A percentile compares a stretch with the other conserved stretches of the same genome.
phyloP scores from a whole-genome alignment of 1,140 invertebrate species.

The Leptopilina boulardi region DNA sequence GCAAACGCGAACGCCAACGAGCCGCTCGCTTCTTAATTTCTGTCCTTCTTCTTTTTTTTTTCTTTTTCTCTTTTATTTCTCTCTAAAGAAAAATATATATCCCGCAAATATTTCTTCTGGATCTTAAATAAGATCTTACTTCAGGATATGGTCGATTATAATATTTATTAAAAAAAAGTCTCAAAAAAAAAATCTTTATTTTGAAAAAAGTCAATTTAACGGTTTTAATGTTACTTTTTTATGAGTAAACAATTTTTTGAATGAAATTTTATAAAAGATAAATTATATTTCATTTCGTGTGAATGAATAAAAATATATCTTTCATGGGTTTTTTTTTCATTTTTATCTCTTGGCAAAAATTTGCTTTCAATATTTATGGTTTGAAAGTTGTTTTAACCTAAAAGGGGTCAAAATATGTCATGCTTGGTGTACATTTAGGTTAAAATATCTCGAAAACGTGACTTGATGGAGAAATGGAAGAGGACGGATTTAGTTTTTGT shows the following conservation, averaged over 20 bases:
- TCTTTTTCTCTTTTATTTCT: no score
- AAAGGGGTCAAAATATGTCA: neutral
- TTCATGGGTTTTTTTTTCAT: no score
- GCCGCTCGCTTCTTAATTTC: slow-evolving; percentile 58
- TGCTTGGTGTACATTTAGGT: slow-evolving; percentile 1
- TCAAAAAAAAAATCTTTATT: no score
- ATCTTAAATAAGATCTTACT: neutral
- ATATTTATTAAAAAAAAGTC: no score
- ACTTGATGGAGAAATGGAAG: neutral
- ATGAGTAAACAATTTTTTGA: no score
- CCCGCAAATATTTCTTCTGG: neutral
- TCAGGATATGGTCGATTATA: no score
- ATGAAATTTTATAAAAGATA: no score
- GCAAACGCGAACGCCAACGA: slow-evolving; percentile 45
- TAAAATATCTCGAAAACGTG: slow-evolving; percentile 6
- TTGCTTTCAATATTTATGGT: neutral
- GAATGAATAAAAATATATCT: no score
- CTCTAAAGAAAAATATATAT: slow-evolving; percentile 8
- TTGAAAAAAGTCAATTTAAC: no score
- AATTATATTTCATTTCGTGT: no score
- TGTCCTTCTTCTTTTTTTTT: neutral
- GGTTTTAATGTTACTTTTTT: no score
- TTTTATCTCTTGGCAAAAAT: neutral
- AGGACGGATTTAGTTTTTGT: neutral
- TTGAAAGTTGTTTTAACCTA: neutral